Percentiles rank a stretch among this genome's conserved stretches.
phyloP scores from a whole-genome alignment of 2,797 vertebrate genomes.

The Sardinella longiceps region DNA sequence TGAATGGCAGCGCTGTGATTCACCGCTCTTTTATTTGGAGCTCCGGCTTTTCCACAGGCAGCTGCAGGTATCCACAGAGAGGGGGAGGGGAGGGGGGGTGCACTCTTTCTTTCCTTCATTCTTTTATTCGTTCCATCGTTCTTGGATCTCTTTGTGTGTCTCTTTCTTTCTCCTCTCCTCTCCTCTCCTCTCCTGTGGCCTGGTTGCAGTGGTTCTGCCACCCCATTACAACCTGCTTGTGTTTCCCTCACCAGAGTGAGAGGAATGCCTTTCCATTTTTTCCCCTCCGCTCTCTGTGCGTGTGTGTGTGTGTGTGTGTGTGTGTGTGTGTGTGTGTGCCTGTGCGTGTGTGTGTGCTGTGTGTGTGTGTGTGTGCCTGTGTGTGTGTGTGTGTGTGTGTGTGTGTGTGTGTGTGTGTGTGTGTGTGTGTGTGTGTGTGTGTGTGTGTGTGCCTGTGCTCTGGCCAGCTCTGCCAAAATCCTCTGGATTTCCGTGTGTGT shows the following conservation, averaged over 20 bases:
- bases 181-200: slow-evolving; percentile 17
- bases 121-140: neutral
- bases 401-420: slow-evolving; percentile 5
- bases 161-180: too few species aligned
- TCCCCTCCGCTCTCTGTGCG: neutral
- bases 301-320: too few species aligned
- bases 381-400: neutral
- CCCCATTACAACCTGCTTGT: slow-evolving; percentile 56
- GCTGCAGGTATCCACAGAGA: slow-evolving; percentile 15
- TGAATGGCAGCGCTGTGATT: neutral
- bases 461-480: slow-evolving; percentile 72
- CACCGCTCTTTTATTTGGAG: neutral
- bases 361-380: neutral
- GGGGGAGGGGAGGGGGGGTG: neutral
- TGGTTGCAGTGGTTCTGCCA: slow-evolving; percentile 39
- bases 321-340: too few species aligned
- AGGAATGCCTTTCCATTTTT: slow-evolving; percentile 58
- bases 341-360: neutral
- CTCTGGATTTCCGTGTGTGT: slow-evolving; percentile 80
- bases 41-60: neutral
- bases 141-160: neutral
- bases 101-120: slow-evolving; percentile 6
- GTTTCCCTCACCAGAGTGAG: slow-evolving; percentile 58
- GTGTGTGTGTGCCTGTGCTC: too few species aligned
- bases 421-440: slow-evolving; percentile 21